Evolutionary conservation across 2,113 vertebrate genomes (phyloP), one percentile per base, ranked within the genome.

Genomic region (Thalassarche chlororhynchos): DNA sequence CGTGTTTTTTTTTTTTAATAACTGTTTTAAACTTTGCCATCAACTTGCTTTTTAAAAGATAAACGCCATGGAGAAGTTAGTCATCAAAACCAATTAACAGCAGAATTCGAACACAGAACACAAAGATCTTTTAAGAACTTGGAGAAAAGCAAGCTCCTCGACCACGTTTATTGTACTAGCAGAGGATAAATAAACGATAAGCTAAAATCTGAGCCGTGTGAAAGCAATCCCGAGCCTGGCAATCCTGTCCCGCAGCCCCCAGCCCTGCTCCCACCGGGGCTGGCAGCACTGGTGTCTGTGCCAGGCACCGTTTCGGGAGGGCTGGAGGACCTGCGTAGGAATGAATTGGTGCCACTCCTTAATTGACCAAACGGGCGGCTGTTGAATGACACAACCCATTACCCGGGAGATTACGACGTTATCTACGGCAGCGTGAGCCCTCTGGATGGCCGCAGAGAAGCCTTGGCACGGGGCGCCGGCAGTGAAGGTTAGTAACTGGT

Each of bases 31-130:
- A 97, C 87, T 91, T 95, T 36, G 61, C 79, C 36, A 94, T 71
- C 78, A 62, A 81, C 69, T 93, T 65, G 54, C 40, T 92, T 89
- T 87, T 74, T 32, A 36, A 66, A 95, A 83, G 86, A 93, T 90
- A 87, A 93, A 94, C 79, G 95, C 84, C n/a, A 25, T 7, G 52
- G 62, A 93, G 72, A 95, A 97, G 93, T 91, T 80, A 91, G 84
- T 94, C 91, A 95, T 89, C 92, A 86, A 84, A 95, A 71, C 82
- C 91, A 96, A 97, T 82, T 84, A 97, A 93, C 38, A 77, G 75
- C 71, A 97, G 51, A 90, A 93, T 66, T 87, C 85, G 87, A 96
- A 90, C 80, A 85, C 66, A 86, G 94, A 97, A 94, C 96, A 96
- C 88, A 87, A 95, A 96, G 79, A 84, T 94, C 83, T 94, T 90